Conservation (phyloP, 2,888 invertebrate genomes). For the Drosophila monieri region DNA sequence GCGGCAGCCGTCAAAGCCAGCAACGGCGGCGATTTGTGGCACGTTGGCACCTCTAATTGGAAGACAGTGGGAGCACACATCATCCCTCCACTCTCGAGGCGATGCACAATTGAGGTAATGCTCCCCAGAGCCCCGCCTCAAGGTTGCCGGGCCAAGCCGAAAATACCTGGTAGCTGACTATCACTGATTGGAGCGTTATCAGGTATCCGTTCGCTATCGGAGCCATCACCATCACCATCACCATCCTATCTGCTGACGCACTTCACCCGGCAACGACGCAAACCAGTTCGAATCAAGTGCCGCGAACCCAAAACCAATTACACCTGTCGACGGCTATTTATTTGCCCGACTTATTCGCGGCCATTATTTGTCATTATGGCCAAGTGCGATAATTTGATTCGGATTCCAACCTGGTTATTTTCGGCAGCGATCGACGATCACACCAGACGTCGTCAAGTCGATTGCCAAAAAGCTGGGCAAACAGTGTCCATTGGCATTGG, state of each 20-base stretch:
- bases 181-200: slow-evolving; percentile 25
- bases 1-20: slow-evolving; percentile 42
- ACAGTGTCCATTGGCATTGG: slow-evolving; percentile 31
- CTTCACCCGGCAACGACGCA: slow-evolving; percentile 44
- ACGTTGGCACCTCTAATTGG: slow-evolving; percentile 57
- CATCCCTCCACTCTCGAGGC: slow-evolving; percentile 19
- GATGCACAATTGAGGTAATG: slow-evolving; percentile 8
- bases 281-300: slow-evolving; percentile 48
- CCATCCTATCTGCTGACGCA: slow-evolving; percentile 58
- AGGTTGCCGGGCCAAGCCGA: slow-evolving; percentile 15
- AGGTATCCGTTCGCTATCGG: slow-evolving; percentile 13
- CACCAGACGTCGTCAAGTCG: not conserved
- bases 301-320: slow-evolving; percentile 39
- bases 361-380: slow-evolving; percentile 36
- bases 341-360: slow-evolving; percentile 33
- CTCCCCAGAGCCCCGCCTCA: slow-evolving; percentile 16
- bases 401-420: slow-evolving; percentile 18
- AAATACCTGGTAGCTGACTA: not conserved
- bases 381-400: slow-evolving; percentile 42
- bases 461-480: slow-evolving; percentile 26
- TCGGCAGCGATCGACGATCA: slow-evolving; percentile 8
- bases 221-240: slow-evolving; percentile 14
- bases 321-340: slow-evolving; percentile 40
- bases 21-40: slow-evolving; percentile 35
- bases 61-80: slow-evolving; percentile 36